phyloP scores from a whole-genome alignment of 2,888 invertebrate genomes.

The Patella ulyssiponensis region DNA sequence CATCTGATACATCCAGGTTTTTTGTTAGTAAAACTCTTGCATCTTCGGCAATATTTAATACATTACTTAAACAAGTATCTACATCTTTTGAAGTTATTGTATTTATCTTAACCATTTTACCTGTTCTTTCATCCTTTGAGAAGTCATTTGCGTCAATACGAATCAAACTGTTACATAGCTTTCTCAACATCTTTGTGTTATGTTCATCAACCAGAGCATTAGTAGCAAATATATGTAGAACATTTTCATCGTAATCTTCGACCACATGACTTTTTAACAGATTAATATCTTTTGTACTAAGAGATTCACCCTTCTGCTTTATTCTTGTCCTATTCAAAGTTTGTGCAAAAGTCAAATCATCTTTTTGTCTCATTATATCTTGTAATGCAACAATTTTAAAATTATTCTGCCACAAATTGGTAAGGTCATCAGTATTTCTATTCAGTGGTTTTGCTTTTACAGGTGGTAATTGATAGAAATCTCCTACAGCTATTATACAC shows the following conservation, averaged over 20 bases:
- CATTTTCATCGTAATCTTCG: slow-evolving; percentile 19
- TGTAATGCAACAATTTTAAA: slow-evolving; percentile 30
- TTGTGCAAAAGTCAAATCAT: slow-evolving; percentile 26
- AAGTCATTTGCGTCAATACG: slow-evolving; percentile 29
- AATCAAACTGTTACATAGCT: slow-evolving; percentile 6
- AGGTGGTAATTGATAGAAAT: slow-evolving; percentile 8
- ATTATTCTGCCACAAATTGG: slow-evolving; percentile 29
- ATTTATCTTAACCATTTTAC: slow-evolving; percentile 18
- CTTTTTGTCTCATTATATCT: slow-evolving; percentile 31
- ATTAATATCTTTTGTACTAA: background rate
- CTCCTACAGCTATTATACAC: no score
- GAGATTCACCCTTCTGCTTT: slow-evolving; percentile 17
- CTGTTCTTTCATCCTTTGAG: slow-evolving; percentile 23
- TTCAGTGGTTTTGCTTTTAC: slow-evolving; percentile 19
- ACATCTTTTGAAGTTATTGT: background rate
- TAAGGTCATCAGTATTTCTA: background rate
- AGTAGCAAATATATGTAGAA: slow-evolving; percentile 31
- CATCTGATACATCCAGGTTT: background rate
- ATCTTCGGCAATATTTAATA: slow-evolving; percentile 1
- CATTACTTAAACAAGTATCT: slow-evolving; percentile 13
- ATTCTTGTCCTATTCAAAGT: slow-evolving; percentile 28
- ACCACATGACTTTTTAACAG: slow-evolving; percentile 17
- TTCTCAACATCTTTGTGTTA: slow-evolving; percentile 22
- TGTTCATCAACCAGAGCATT: slow-evolving; percentile 29
- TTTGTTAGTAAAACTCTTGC: slow-evolving; percentile 18